Base-by-base conservation (phyloP, 2,797 vertebrate genomes). In the Odontamblyopus rebecca region DNA sequence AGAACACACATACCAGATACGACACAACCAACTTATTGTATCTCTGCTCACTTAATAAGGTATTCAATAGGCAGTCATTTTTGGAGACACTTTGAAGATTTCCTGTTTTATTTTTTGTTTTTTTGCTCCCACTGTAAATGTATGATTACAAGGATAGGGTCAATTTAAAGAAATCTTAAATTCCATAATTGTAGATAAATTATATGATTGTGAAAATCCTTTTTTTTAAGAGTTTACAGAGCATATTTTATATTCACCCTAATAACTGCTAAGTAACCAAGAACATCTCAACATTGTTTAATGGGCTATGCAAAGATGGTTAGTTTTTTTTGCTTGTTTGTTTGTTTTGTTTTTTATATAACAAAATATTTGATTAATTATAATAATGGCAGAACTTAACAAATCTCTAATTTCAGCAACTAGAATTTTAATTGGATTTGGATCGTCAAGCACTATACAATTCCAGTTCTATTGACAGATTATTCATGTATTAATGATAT, bases 11-110 rank as follows among this genome's bases (percentile, higher is more conserved):
- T 9, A 66, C 26, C 3, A 50, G 41, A 51, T 13, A 51, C 44
- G 64, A 66, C 64, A 66, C 19, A 8, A 86, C 85, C 74, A 74
- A 83, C 73, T 81, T 32, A 48, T 48, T 26, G 19, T 64, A 44
- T 44, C 38, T 44, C 62, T 16, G 26, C 4, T 19, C 12, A 38
- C 38, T 64, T 26, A 48, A 64, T 16, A 13, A 44, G 23, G 5
- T 44, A 23, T 26, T 23, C n/a, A 26, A 35, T n/a, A n/a, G 2
- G 61, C 60, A 35, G 18, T 30, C 2, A 19, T 35, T n/a, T 35
- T 61, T 32, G 13, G 13, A 32, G 6, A 30, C 15, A 27, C 29
- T 30, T 48, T 48, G 15, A 4, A 4, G 13, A 4, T 48, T 30
- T 56, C 26, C 3, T 35, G 1, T 7, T 38, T 38, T 35, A 1